Evolutionary conservation across 2,113 vertebrate species (phyloP).

Genomic region (Chionodraco myersi): DNA sequence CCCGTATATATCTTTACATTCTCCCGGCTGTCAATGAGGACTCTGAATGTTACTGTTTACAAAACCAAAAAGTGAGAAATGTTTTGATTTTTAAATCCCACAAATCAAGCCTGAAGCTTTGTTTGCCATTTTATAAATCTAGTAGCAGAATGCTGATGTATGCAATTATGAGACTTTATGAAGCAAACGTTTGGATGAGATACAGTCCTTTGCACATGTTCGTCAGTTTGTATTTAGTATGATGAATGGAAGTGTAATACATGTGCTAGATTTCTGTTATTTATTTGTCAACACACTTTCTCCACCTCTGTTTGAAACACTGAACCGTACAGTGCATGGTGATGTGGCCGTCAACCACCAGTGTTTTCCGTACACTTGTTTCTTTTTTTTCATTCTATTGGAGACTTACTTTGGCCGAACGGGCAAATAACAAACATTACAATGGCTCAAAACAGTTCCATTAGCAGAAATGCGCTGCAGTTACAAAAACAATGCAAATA

Average conservation of each 20-base stretch:
- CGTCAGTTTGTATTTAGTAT: conserved; percentile 40
- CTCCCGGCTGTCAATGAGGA: conserved; percentile 22
- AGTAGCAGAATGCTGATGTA: conserved; percentile 54
- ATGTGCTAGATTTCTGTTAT: conserved; percentile 21
- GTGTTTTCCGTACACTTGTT: conserved; percentile 6
- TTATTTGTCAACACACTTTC: conserved; percentile 15
- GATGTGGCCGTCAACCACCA: conserved; percentile 20
- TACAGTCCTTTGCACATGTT: conserved; percentile 25
- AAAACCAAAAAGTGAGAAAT: conserved; percentile 66
- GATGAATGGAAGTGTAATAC: conserved; percentile 16
- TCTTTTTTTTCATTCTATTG: conserved; percentile 7
- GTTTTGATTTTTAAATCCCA: conserved; percentile 21
- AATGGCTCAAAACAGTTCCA: no score
- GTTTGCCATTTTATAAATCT: conserved; percentile 63
- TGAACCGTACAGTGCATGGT: conserved; percentile 22
- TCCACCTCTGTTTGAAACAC: conserved; percentile 36
- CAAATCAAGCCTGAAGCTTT: conserved; percentile 48
- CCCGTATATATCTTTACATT: conserved; percentile 34
- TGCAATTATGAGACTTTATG: conserved; percentile 50
- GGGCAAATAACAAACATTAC: no score
- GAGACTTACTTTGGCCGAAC: not conserved
- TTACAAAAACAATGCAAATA: no score
- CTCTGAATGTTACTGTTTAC: conserved; percentile 76
- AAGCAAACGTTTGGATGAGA: conserved; percentile 33
- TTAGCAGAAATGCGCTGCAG: no score